Base-by-base conservation (phyloP, 2,888 invertebrate species). In the Allygus modestus region DNA sequence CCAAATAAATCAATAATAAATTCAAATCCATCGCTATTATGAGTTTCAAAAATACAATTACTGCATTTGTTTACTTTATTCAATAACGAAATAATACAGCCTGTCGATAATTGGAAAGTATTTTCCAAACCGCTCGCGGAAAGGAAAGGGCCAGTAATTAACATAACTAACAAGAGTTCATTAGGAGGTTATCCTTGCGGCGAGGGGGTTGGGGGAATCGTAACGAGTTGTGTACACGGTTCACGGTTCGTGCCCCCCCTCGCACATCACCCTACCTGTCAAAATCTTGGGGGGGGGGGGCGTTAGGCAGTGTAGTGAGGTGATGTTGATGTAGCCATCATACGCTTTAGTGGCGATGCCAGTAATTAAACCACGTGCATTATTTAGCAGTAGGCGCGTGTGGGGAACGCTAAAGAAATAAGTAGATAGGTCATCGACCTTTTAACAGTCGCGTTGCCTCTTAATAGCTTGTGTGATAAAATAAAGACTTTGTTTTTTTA, bases 91-190 rank as follows among this genome's bases (percentile, higher is more conserved):
- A n/a, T n/a, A n/a, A n/a, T n/a, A n/a, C n/a, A n/a, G n/a, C n/a
- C n/a, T n/a, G n/a, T n/a, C n/a, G n/a, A n/a, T n/a, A n/a, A n/a
- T n/a, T n/a, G n/a, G n/a, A n/a, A n/a, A n/a, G n/a, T n/a, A n/a
- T n/a, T n/a, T n/a, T n/a, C n/a, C n/a, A n/a, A n/a, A n/a, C 17
- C 12, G 46, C 31, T 15, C 31, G 31, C 20, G 54, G 54, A 15
- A n/a, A 23, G 54, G 65, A 65, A 12, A 20, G 31, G 65, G 28
- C 12, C 28, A 0, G n/a, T 23, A 0, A 65, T 65, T 65, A 65
- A 15, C 65, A 65, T 65, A 65, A 65, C 65, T 65, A 65, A 65
- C 65, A 28, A 65, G 65, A 65, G 65, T 65, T 65, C 65, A 65
- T 65, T 65, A 65, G 65, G 4, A 65, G 65, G 65, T 15, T 65